A percentile compares a stretch with the other conserved stretches of the same genome.
Conservation (phyloP, 2,888 invertebrate genomes). For the Iselma pallidipennis region DNA sequence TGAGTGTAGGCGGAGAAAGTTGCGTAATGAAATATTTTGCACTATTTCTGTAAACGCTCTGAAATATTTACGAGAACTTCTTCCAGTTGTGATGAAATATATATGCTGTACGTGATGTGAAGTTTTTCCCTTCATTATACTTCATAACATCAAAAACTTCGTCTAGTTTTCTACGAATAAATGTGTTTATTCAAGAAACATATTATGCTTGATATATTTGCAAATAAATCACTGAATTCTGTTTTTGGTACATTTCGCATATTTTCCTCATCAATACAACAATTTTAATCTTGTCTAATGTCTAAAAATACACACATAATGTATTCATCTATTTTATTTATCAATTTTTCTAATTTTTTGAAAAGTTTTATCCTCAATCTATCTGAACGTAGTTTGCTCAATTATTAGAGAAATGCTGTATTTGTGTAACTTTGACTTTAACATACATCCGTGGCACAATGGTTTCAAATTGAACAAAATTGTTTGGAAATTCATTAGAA, state of each 20-base stretch:
- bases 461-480: too few species aligned
- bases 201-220: not conserved
- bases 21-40: not conserved
- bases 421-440: too few species aligned
- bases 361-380: not conserved
- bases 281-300: not conserved
- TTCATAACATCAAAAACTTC: not conserved
- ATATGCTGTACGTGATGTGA: not conserved
- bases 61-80: not conserved
- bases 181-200: not conserved
- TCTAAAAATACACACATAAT: not conserved
- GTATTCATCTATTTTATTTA: not conserved
- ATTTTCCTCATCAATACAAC: not conserved
- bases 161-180: not conserved
- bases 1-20: too few species aligned
- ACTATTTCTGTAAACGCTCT: not conserved
- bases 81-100: not conserved
- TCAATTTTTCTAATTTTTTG: not conserved
- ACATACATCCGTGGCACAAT: too few species aligned
- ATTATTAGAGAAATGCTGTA: too few species aligned
- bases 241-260: not conserved
- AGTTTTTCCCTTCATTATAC: not conserved
- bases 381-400: too few species aligned
- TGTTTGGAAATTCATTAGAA: too few species aligned
- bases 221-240: not conserved